phyloP scores from a whole-genome alignment of 2,113 vertebrate species.

The Chiloscyllium plagiosum region DNA sequence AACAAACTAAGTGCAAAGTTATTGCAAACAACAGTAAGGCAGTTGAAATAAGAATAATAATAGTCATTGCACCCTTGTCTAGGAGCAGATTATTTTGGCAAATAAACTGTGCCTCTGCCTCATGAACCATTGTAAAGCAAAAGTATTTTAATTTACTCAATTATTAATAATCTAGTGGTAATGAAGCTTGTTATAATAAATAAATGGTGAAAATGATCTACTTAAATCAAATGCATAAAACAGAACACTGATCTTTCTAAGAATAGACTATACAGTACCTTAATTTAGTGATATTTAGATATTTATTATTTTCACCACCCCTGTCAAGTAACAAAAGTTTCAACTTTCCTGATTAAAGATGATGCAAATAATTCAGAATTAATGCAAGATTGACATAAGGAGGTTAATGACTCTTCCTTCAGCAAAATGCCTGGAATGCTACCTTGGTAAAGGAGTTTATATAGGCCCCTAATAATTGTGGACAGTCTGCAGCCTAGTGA shows the following conservation, averaged over 20 bases:
- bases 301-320: not conserved
- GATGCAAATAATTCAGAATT: not conserved
- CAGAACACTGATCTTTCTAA: not conserved
- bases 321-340: not conserved
- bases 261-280: not conserved
- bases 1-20: not conserved
- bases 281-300: not conserved
- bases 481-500: not conserved
- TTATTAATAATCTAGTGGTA: not conserved
- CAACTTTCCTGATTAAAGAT: not conserved
- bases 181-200: not conserved
- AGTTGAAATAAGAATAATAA: not conserved
- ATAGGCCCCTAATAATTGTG: not conserved
- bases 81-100: not conserved
- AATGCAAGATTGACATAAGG: not conserved
- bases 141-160: not conserved
- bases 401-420: not conserved
- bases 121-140: not conserved
- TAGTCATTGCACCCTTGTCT: not conserved
- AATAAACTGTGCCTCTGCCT: not conserved
- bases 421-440: not conserved
- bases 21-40: not conserved
- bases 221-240: too few species aligned
- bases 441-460: not conserved
- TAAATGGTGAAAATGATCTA: not conserved